Percentiles rank a stretch among this genome's conserved stretches.
These are phyloP conservation scores for Xenentodon cancila DNA, from an alignment of 2,797 vertebrate genomes.

Conservation along the genomic window DNA sequence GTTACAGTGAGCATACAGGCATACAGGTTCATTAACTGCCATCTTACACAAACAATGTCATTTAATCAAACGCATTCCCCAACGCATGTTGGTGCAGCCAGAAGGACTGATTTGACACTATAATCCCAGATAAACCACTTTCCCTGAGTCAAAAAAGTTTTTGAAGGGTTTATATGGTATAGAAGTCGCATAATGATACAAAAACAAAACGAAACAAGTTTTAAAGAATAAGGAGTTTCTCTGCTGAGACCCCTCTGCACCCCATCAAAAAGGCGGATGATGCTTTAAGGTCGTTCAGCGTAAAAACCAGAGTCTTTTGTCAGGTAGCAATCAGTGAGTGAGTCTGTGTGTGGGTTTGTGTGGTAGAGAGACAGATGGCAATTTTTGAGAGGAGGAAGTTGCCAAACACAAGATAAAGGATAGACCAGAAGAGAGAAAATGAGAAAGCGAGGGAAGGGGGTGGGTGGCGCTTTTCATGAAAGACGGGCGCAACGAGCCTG, in stretches of 20 bases:
- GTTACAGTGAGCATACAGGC: background rate
- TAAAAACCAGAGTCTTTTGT: conserved; percentile 19
- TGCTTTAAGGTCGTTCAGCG: background rate
- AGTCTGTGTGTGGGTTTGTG: conserved; percentile 1
- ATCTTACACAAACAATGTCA: background rate
- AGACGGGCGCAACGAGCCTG: conserved; percentile 1
- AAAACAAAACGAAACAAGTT: no score
- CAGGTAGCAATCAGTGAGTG: conserved; percentile 26
- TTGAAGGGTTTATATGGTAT: no score
- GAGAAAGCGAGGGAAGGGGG: background rate
- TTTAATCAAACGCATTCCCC: background rate
- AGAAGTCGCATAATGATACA: no score
- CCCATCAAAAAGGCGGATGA: background rate
- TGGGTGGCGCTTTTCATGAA: conserved; percentile 27
- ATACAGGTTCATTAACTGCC: background rate
- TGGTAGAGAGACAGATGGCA: conserved; percentile 47
- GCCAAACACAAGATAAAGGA: conserved; percentile 51
- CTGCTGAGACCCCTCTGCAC: background rate
- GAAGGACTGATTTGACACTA: no score
- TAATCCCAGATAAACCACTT: no score
- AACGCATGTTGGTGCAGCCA: background rate
- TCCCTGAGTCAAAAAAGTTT: no score
- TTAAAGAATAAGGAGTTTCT: background rate
- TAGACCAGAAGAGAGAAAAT: background rate
- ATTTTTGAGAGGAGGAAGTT: conserved; percentile 32